Conservation (phyloP, 2,113 vertebrate genomes). For the Sardina pilchardus region DNA sequence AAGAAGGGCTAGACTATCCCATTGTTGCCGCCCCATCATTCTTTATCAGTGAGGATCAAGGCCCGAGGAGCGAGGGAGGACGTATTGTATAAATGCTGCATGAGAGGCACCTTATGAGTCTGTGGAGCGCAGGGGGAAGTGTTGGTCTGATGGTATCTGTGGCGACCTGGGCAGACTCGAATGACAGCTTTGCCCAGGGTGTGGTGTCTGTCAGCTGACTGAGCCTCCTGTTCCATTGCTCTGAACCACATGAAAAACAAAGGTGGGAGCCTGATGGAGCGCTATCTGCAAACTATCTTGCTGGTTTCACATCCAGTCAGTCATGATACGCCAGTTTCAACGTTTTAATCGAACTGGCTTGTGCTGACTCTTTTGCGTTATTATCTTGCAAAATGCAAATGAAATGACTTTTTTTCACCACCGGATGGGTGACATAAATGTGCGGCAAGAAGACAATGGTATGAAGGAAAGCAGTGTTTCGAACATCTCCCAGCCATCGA, state of each 20-base stretch:
- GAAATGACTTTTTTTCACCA: neutral
- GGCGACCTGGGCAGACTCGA: constrained; percentile 13
- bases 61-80: too few relatives aligned
- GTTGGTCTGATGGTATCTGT: neutral
- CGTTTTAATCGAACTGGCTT: neutral
- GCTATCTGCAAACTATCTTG: too few relatives aligned
- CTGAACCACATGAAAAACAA: neutral
- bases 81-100: too few relatives aligned
- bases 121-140: neutral
- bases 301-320: neutral
- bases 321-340: neutral
- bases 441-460: neutral
- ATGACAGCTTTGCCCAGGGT: constrained; percentile 20
- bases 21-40: too few relatives aligned
- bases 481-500: neutral
- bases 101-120: too few relatives aligned
- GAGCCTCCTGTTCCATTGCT: neutral
- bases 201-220: neutral
- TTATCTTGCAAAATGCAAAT: neutral
- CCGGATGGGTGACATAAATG: neutral
- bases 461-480: neutral
- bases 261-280: neutral
- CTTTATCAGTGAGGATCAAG: too few relatives aligned
- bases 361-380: neutral
- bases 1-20: too few relatives aligned